Base-by-base conservation (phyloP, 37 sponge, comb jelly and placozoan species). In the Beroe ovata region DNA sequence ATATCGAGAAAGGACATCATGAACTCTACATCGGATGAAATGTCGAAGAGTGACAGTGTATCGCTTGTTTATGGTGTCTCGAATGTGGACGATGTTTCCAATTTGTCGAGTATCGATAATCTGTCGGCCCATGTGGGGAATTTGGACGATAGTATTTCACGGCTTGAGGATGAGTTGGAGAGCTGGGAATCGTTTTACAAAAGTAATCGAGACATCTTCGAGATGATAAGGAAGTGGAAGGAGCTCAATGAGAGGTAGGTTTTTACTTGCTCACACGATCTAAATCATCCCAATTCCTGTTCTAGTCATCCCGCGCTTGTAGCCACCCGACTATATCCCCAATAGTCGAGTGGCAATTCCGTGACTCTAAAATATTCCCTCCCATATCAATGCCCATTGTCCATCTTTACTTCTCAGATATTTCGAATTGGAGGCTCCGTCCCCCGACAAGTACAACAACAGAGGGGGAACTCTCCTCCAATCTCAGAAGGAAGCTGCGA, bases 401-500 rank as follows among this genome's bases (percentile, higher is more conserved):
- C n/a, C n/a, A n/a, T 47, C 11, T 47, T 47, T 47, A 11, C 84
- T n/a, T 36, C 41, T 2, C 84, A 77, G 84, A 19, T 77, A 36
- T 42, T 20, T 35, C 41, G 84, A 77, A 54, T 19, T 77, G 28
- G 54, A 77, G 23, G n/a, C 42, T 8, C 84, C 84, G 54, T 77
- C 84, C 0, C 84, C 84, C 1, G 84, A 77, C 47, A 77, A 77
- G n/a, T 77, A 77, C 47, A 77, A 77, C 84, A 77, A 77, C 22
- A 1, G 84, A n/a, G 84, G 84, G 1, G 84, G 84, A 4, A 11
- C 84, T 30, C 22, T 77, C 28, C 38, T 77, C 4, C 84, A 77
- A 54, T 39, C 84, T 1, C 84, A 77, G 47, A 77, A 77, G 28
- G 84, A 77, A 41, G 54, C 54, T 21, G 54, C 84, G 18, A 77